Conservation (phyloP, 2,797 vertebrate species). For the Adelosebastes latens region DNA sequence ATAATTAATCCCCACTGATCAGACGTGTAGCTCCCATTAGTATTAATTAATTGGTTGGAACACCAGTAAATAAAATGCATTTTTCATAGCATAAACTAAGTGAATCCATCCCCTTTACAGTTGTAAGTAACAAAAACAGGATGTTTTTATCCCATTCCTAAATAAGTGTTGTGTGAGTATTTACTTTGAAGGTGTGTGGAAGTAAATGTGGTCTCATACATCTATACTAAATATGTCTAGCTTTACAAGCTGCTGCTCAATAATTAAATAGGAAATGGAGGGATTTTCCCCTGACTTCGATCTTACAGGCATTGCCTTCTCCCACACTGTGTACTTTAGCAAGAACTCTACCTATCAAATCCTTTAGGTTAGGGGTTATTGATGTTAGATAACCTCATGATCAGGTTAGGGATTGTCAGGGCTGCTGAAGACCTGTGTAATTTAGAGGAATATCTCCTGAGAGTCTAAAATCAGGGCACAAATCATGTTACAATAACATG, state of each 20-base stretch:
- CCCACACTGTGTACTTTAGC: no score
- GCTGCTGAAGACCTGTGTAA: neutral
- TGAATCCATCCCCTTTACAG: no score
- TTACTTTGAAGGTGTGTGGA: conserved; percentile 41
- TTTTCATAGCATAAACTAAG: no score
- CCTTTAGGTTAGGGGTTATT: neutral
- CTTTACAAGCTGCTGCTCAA: conserved; percentile 11
- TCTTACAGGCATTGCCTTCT: conserved; percentile 9
- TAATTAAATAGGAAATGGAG: accelerated
- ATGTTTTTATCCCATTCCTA: no score
- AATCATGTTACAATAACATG: accelerated
- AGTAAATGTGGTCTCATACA: neutral
- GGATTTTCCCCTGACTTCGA: accelerated
- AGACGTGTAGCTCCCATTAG: no score
- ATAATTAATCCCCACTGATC: no score
- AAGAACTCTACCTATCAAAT: neutral
- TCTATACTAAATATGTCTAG: neutral
- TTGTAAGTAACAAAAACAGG: no score
- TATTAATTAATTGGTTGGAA: no score
- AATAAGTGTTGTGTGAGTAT: neutral
- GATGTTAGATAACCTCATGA: neutral
- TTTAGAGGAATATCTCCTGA: neutral
- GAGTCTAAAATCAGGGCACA: neutral
- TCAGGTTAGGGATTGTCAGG: neutral
- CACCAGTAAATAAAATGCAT: no score